Evolutionary conservation across 2,888 invertebrate species (phyloP), one percentile per base, ranked within the genome.

Genomic region (Chloroclysta siterata): DNA sequence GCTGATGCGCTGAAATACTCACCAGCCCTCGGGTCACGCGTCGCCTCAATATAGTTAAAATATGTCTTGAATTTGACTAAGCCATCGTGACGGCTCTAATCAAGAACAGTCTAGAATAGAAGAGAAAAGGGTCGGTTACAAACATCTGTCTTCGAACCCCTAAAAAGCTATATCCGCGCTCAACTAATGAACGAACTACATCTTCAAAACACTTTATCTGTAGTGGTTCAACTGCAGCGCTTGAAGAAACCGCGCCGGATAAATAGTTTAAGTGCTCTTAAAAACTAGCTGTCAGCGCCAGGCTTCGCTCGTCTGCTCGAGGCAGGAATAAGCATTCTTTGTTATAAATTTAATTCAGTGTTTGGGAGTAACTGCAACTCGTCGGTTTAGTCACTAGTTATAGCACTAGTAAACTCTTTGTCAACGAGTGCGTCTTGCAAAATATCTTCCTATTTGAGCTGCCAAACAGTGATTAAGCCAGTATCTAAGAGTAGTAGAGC

Each of bases 181-280:
- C n/a, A 48, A 48, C 57, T 65, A 65, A 60, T 55, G 65, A 65
- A 65, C 52, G 50, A 58, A 61, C 54, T 54, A 58, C 50, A 53
- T 62, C 62, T 57, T 53, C 53, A 63, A 33, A 46, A 58, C 53
- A 53, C 60, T 58, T 61, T 59, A 54, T 47, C 41, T 41, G 11
- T 33, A 65, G 60, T 53, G 44, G 53, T 51, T 60, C 53, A 60
- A 50, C 56, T 60, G 60, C 64, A 65, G 57, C 33, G 53, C 36
- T 56, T 36, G 58, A 63, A 65, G 58, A 53, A 58, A 64, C 59
- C 60, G 22, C 54, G 22, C 54, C 15, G 58, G 61, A 65, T 65
- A 62, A 65, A 65, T 65, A 62, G 61, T 65, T 53, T 51, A 55
- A 62, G 61, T 41, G 54, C 65, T 58, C 58, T 62, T 58, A 41